phyloP scores from a whole-genome alignment of 2,113 vertebrate genomes.

The Lipotes vexillifer region DNA sequence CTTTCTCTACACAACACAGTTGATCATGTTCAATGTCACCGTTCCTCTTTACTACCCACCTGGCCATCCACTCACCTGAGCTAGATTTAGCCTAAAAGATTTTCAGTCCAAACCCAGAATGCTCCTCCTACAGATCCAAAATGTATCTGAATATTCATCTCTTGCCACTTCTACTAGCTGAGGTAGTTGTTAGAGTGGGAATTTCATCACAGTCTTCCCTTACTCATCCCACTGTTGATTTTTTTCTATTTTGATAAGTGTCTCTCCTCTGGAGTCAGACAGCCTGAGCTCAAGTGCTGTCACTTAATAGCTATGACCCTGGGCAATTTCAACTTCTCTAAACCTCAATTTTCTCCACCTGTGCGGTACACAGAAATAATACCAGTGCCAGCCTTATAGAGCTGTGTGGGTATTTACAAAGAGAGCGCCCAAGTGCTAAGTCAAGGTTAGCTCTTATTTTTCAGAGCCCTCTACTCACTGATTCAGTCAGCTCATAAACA shows the following conservation, averaged over 20 bases:
- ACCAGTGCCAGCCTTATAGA: not conserved
- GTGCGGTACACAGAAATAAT: not conserved
- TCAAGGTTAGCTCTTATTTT: not conserved
- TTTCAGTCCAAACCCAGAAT: not conserved
- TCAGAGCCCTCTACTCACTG: not conserved
- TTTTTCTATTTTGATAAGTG: not conserved
- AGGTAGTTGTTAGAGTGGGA: not conserved
- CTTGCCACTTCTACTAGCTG: not conserved
- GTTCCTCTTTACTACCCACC: not conserved
- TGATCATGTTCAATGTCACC: not conserved
- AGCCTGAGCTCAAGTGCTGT: not conserved
- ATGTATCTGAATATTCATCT: not conserved
- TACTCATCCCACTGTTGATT: not conserved
- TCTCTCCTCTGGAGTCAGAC: not conserved
- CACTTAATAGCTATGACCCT: not conserved
- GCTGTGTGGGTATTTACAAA: not conserved
- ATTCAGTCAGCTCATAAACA: not conserved
- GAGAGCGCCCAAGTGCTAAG: not conserved
- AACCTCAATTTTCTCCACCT: not conserved
- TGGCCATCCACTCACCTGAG: not conserved
- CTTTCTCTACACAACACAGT: not conserved
- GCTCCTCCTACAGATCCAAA: not conserved
- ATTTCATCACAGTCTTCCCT: not conserved
- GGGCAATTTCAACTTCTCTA: not conserved
- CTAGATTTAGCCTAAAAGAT: not conserved